phyloP scores from a whole-genome alignment of 2,797 vertebrate species.

The Tarsius wallacei region DNA sequence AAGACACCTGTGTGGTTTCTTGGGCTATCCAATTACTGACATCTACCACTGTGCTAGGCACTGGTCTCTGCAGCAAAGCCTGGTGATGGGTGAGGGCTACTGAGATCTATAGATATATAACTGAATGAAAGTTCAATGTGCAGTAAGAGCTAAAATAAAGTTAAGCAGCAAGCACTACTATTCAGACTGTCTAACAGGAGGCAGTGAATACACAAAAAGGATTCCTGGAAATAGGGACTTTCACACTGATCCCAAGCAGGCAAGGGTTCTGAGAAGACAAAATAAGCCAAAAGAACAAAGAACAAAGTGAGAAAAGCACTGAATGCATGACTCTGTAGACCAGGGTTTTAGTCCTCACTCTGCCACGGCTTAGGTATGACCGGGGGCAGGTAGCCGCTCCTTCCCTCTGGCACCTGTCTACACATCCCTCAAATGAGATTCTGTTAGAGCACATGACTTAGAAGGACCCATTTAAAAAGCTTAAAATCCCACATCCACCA shows the following conservation, averaged over 20 bases:
- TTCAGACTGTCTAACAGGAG: background rate
- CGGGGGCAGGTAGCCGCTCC: background rate
- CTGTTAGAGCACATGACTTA: background rate
- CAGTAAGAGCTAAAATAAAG: conserved; percentile 50
- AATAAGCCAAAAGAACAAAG: conserved; percentile 66
- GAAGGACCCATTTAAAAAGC: background rate
- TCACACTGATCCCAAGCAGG: background rate
- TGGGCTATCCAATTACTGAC: conserved; percentile 18
- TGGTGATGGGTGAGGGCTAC: background rate
- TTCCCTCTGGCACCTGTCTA: conserved; percentile 27
- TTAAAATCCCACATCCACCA: conserved; percentile 15
- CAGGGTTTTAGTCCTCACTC: background rate
- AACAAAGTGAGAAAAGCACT: conserved; percentile 21
- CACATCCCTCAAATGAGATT: background rate
- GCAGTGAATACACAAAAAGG: conserved; percentile 29
- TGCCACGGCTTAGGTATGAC: conserved; percentile 6
- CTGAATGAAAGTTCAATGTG: conserved; percentile 58
- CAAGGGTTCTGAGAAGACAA: conserved; percentile 33
- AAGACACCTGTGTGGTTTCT: conserved; percentile 70
- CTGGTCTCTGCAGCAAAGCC: background rate
- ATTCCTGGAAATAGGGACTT: conserved; percentile 32
- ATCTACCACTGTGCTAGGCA: background rate
- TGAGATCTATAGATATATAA: background rate
- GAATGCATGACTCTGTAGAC: background rate
- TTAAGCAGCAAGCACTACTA: conserved; percentile 25